Evolutionary conservation across 2,113 vertebrate genomes (phyloP), one percentile per base, ranked within the genome.

Genomic region (Eleginops maclovinus): DNA sequence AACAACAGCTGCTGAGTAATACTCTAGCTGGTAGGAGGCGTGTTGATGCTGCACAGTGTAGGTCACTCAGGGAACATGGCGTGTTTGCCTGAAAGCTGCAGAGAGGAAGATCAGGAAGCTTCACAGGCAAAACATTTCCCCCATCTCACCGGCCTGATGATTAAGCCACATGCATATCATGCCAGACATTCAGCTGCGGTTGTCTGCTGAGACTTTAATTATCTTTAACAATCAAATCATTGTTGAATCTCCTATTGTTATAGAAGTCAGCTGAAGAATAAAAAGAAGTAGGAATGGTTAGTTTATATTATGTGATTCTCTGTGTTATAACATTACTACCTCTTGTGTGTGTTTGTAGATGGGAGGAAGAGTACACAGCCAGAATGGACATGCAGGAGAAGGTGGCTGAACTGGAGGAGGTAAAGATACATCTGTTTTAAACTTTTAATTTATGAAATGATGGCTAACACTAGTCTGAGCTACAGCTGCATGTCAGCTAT

Each of bases 351-450:
- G 31, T 63, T 28, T 68, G 28, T 9, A 94, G 93, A 36, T 94
- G 93, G 93, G 92, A 94, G 87, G 91, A 93, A 1, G 93, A 94
- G 74, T 92, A 90, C 63, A 67, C 89, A 4, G 88, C 89, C 78
- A 82, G 93, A 15, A 59, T 92, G 88, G 93, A 94, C 31, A 85
- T 94, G 58, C 91, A 94, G 84, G 93, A 94, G 46, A 93, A 88
- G 53, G 73, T 94, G 60, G 79, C 73, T 10, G 93, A 94, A 14
- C 91, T 94, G 28, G 93, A 94, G 69, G 93, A 94, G 78, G 93
- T 93, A 75, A 71, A 44, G 53, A 8, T 0, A 28, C 55, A 41
- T 22, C 7, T 19, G 17, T 4, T 13, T 1, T 3, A n/a, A 49
- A 49, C n/a, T 58, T 0, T n/a, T n/a, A n/a, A n/a, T n/a, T n/a